These are phyloP conservation scores for Gryon sp. DNA, from an alignment of 1,140 invertebrate genomes.

Conservation along the genomic window DNA sequence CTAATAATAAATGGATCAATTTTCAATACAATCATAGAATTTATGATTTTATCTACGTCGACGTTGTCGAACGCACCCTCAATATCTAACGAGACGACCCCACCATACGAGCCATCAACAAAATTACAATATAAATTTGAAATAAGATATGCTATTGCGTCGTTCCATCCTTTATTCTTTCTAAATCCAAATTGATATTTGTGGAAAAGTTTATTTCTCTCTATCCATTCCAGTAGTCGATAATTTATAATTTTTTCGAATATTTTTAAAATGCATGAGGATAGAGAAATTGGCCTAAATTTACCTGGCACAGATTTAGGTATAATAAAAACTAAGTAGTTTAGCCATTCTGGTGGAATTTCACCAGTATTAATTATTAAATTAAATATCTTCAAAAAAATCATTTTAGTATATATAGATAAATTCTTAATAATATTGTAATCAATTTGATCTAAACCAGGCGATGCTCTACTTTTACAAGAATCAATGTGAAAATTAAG, in stretches of 20 bases:
- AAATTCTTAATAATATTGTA: background rate
- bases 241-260: slow-evolving; percentile 11
- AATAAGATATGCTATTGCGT: background rate
- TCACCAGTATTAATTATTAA: background rate
- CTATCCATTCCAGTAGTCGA: no score
- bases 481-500: background rate
- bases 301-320: background rate
- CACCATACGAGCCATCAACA: background rate
- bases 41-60: slow-evolving; percentile 2
- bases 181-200: slow-evolving; percentile 19
- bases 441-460: background rate
- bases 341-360: background rate
- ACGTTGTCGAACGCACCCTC: slow-evolving; percentile 30
- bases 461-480: background rate
- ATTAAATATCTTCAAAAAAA: background rate
- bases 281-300: slow-evolving; percentile 5
- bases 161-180: background rate
- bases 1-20: slow-evolving; percentile 6
- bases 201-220: background rate
- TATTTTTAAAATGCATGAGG: slow-evolving; percentile 8
- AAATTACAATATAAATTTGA: slow-evolving; percentile 5
- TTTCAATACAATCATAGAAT: background rate
- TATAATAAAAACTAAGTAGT: background rate
- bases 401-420: background rate
- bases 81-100: slow-evolving; percentile 27